These are phyloP conservation scores for Mobula hypostoma DNA, from an alignment of 2,113 vertebrate genomes.

Conservation along the genomic window DNA sequence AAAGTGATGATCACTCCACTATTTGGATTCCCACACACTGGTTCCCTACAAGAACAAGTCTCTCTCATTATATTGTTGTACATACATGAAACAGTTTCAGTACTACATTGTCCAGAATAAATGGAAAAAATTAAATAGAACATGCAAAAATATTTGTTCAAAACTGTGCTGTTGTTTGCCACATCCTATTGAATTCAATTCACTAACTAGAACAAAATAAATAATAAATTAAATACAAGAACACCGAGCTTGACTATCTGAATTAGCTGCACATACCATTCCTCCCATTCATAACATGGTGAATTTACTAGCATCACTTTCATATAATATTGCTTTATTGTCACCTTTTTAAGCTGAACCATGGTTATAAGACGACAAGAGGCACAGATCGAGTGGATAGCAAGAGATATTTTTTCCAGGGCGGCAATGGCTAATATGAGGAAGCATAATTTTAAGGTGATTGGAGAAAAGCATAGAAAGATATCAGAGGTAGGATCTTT, in stretches of 20 bases:
- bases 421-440: no score
- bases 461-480: no score
- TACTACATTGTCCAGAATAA: neutral
- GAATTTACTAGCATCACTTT: neutral
- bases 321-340: neutral
- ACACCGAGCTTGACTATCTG: neutral
- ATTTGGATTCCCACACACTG: neutral
- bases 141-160: neutral
- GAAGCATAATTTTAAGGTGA: no score
- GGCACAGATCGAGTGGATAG: no score
- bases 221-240: neutral
- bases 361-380: no score
- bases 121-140: neutral
- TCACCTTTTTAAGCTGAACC: neutral
- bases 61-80: neutral
- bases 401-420: no score
- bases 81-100: neutral
- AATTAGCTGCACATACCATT: neutral
- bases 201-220: neutral
- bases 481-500: no score
- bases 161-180: neutral
- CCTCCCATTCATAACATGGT: neutral
- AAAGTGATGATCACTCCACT: neutral
- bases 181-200: no score
- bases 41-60: neutral